Conservation (phyloP, 2,888 invertebrate genomes). For the Melanotus villosus region DNA sequence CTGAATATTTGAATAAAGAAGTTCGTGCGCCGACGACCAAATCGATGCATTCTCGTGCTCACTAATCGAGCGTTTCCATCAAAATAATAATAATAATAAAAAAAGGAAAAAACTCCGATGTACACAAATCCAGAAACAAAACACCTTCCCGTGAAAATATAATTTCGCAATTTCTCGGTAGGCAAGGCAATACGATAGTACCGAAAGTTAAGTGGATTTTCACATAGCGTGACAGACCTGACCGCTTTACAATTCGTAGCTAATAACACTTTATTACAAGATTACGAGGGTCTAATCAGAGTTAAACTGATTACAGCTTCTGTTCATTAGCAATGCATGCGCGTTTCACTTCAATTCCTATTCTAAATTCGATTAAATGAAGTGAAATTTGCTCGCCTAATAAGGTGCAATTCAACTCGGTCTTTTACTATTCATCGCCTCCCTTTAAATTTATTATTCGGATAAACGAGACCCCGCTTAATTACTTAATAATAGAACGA, state of each 20-base stretch:
- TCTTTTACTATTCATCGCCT: too few relatives aligned
- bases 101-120: constrained; percentile 1
- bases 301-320: constrained; percentile 45
- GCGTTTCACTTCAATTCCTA: constrained; percentile 34
- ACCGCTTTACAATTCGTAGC: constrained; percentile 41
- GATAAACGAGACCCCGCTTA: too few relatives aligned
- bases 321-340: constrained; percentile 45
- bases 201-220: constrained; percentile 34
- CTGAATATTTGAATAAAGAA: constrained; percentile 31
- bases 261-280: constrained; percentile 48
- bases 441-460: too few relatives aligned
- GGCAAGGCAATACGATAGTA: not conserved
- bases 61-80: constrained; percentile 32
- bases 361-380: constrained; percentile 29
- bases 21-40: constrained; percentile 30
- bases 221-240: constrained; percentile 41
- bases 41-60: constrained; percentile 33
- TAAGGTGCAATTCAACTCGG: constrained; percentile 3
- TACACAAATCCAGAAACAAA: too few relatives aligned
- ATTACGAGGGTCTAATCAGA: constrained; percentile 48
- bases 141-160: not conserved
- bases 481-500: too few relatives aligned
- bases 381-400: constrained; percentile 26
- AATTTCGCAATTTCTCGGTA: constrained; percentile 19
- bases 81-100: constrained; percentile 13